Evolutionary conservation across 2,888 invertebrate species (phyloP), one percentile per base, ranked within the genome.

Genomic region (Laspeyria flexula): DNA sequence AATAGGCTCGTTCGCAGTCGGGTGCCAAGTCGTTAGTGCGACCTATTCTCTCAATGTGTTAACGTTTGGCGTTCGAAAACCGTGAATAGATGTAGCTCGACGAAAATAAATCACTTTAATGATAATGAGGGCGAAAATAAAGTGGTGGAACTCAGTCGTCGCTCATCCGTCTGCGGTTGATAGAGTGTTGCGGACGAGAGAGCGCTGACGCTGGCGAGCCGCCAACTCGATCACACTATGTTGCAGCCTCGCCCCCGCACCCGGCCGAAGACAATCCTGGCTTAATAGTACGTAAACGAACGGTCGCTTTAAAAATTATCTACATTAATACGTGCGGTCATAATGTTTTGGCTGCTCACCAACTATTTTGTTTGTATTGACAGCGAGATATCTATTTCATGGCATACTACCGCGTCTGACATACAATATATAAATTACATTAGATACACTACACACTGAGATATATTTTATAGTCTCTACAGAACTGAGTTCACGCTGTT

Each of bases 81-180:
- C 67, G 74, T 79, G 74, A 81, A 80, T 81, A 80, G 75, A 75
- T 79, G 72, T 75, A 77, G 73, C 68, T 67, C 65, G 79, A 77
- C 83, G 66, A 81, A 89, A 90, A 92, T 92, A 90, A 90, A 90
- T 89, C 88, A 85, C 86, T 89, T 83, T 77, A 80, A 81, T 85
- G 86, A 90, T 92, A 92, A 92, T 90, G 90, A 90, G 88, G 81
- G 81, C 87, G 79, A 88, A 90, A 91, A 91, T 91, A 89, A 88
- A 90, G 85, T 78, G 79, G 78, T 82, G 84, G 84, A 82, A 85
- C 79, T 86, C 81, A 83, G 75, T 88, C 82, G 85, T 85, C 85
- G 81, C 79, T 88, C 81, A 79, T 80, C 77, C 75, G 82, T 81
- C 83, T 81, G 85, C 71, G 83, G 81, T 72, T 77, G 80, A 85